Conservation (phyloP, 2,113 vertebrate genomes). For the Baryphthengus martii region DNA sequence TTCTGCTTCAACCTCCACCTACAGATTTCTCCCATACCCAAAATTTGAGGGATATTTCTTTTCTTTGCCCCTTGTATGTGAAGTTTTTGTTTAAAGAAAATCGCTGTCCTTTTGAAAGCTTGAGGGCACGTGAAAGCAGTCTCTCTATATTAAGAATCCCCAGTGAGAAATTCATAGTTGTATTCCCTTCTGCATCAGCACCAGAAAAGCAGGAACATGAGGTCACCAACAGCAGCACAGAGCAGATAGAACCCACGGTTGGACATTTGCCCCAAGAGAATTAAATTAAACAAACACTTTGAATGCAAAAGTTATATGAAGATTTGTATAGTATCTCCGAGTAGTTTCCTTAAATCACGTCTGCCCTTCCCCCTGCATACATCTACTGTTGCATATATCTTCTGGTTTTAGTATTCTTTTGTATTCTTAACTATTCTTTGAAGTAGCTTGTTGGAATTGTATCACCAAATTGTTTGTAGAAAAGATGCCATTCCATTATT, state of each 20-base stretch:
- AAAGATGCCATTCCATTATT: not conserved
- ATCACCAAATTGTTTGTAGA: not conserved
- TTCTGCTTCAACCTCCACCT: not conserved
- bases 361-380: not conserved
- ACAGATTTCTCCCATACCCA: not conserved
- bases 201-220: not conserved
- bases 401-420: not conserved
- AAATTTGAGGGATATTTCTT: not conserved
- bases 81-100: not conserved
- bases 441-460: not conserved
- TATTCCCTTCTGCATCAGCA: not conserved
- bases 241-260: not conserved
- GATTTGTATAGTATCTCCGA: not conserved
- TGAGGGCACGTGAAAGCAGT: not conserved
- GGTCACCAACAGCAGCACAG: not conserved
- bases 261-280: not conserved
- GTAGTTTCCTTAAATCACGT: not conserved
- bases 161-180: not conserved
- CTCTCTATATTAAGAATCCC: not conserved
- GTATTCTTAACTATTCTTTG: not conserved
- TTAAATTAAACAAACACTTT: not conserved
- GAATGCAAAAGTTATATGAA: not conserved
- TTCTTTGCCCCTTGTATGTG: not conserved
- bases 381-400: not conserved
- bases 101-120: not conserved